Conservation (phyloP, 2,888 invertebrate species). For the Acleris sparsana region DNA sequence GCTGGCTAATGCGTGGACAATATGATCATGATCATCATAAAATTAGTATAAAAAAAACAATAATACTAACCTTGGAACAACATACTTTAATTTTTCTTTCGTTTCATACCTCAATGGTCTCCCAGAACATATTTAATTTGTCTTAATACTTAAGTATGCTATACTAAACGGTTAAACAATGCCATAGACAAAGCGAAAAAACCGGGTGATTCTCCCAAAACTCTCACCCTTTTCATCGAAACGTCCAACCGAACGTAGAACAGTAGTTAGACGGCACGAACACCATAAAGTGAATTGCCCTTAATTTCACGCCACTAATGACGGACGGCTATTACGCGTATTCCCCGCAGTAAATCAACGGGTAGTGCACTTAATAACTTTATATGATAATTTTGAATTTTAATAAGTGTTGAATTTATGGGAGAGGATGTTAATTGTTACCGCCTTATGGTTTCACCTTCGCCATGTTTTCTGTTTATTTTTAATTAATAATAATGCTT, state of each 20-base stretch:
- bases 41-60: too few species aligned
- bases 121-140: neutral
- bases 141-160: slow-evolving; percentile 7
- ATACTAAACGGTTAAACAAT: neutral
- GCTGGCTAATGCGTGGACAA: too few species aligned
- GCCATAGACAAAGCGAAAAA: too few species aligned
- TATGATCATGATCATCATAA: too few species aligned
- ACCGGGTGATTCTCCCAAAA: neutral
- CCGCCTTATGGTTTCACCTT: too few species aligned
- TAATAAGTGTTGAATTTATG: slow-evolving; percentile 12
- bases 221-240: slow-evolving; percentile 4
- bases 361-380: slow-evolving; percentile 20
- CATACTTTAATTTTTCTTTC: too few species aligned
- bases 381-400: slow-evolving; percentile 18
- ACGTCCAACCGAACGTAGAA: slow-evolving; percentile 43
- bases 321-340: slow-evolving; percentile 47
- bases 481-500: too few species aligned
- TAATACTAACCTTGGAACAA: too few species aligned
- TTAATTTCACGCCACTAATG: slow-evolving; percentile 60
- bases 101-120: too few species aligned
- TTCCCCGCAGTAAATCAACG: slow-evolving; percentile 34
- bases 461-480: too few species aligned
- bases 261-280: slow-evolving; percentile 51
- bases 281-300: slow-evolving; percentile 61
- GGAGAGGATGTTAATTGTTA: too few species aligned